Evolutionary conservation across 1,140 invertebrate species (phyloP), one percentile per base, ranked within the genome.

Genomic region (Zaprionus nigranus): DNA sequence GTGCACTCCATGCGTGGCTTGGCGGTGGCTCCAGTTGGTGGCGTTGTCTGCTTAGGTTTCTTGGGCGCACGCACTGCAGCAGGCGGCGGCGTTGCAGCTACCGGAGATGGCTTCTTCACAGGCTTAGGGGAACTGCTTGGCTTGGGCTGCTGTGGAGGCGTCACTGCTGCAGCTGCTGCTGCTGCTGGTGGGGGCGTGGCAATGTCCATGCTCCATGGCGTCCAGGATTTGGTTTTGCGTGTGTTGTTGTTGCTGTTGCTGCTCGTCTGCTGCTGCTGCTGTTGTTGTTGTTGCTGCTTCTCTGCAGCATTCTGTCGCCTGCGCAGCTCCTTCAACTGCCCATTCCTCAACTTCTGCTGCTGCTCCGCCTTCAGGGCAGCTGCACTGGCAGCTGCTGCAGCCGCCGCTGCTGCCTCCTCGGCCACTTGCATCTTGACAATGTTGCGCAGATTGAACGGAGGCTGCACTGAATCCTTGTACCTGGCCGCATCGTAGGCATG

Each of bases 371-470:
- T 75, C 20, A 69, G 61, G 1, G 70, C 70, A 4, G 57, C 46
- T n/a, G 69, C 53, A 28, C 54, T 61, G 63, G 26, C 36, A 53
- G 6, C 67, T 38, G 70, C 46, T 66, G 74, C 62, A 49, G 75
- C 53, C 7, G 67, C 46, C 0, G 69, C 38, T 43, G 84, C 58
- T 58, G 73, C 69, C 36, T 66, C 67, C 53, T 88, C 84, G 15
- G 79, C 81, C 5, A 73, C 68, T 53, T 90, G 85, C 62, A 81
- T 57, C 43, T 82, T 88, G 0, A 93, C 65, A 86, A 91, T 92
- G 36, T 94, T 92, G 22, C 95, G 93, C n/a, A 96, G 91, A 92
- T 96, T 95, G 11, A 96, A 88, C 1, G 95, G 94, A 3, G 94
- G 94, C 66, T 95, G 94, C 1, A 94, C 90, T 0, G 94, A 86